Conservation (phyloP, 1,140 invertebrate genomes). For the Apolygus lucorum region DNA sequence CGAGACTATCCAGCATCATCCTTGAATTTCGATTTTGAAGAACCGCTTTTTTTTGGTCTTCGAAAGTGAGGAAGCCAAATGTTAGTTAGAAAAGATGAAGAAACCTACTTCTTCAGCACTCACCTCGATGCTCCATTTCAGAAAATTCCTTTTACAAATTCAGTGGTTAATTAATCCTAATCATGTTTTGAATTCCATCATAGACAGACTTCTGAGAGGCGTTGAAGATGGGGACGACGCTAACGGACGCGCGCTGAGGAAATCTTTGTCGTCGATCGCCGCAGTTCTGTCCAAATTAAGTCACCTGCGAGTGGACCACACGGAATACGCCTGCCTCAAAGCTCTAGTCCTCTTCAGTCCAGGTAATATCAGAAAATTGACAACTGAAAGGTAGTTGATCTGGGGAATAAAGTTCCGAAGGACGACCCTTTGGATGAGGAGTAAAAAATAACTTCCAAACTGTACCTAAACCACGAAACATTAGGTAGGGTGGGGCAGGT, state of each 20-base stretch:
- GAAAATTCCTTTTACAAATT: neutral
- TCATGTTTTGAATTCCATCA: neutral
- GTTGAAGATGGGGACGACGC: neutral
- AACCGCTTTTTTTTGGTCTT: no score
- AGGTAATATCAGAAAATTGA: constrained; percentile 56
- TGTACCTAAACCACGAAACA: no score
- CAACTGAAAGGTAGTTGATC: neutral
- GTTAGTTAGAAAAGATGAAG: neutral
- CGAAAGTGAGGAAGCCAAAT: no score
- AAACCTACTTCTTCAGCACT: no score
- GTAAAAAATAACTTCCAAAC: no score
- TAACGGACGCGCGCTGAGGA: neutral
- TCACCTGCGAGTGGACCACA: constrained; percentile 61
- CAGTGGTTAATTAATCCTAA: neutral
- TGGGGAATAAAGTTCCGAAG: no score
- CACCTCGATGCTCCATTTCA: no score
- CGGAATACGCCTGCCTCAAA: constrained; percentile 76
- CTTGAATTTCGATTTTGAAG: no score
- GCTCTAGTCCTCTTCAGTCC: constrained; percentile 70
- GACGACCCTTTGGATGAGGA: no score
- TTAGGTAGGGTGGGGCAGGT: no score
- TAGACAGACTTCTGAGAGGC: neutral
- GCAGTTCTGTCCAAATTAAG: constrained; percentile 56
- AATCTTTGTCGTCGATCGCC: neutral
- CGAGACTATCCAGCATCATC: no score